Conservation (phyloP, 2,113 vertebrate species). For the Engystomops pustulosus region DNA sequence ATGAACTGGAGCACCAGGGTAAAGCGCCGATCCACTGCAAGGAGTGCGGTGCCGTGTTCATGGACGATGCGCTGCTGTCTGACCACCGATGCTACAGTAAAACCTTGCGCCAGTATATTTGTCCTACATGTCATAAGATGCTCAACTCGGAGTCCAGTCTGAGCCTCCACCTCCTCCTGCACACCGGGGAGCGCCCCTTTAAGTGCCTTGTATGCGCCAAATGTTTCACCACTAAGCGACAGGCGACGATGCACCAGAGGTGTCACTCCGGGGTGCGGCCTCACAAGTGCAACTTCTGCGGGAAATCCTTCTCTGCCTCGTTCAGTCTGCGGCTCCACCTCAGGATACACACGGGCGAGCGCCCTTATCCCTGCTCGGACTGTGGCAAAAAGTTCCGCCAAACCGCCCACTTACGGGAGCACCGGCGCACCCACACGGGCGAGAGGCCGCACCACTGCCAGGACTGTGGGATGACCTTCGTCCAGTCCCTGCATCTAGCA, state of each 20-base stretch:
- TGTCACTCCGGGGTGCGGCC: conserved; percentile 73
- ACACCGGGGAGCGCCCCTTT: conserved; percentile 62
- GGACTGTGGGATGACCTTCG: conserved; percentile 84
- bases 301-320: conserved; percentile 84
- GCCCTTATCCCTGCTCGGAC: conserved; percentile 77
- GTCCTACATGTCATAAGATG: conserved; percentile 76
- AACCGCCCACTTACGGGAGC: conserved; percentile 88
- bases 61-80: conserved; percentile 38
- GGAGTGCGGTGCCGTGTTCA: conserved; percentile 46
- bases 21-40: conserved; percentile 55
- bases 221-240: conserved; percentile 61
- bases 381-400: conserved; percentile 90
- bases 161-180: conserved; percentile 74
- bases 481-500: conserved; percentile 88
- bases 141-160: conserved; percentile 77
- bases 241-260: conserved; percentile 57
- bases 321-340: conserved; percentile 87
- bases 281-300: conserved; percentile 80
- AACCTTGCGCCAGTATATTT: conserved; percentile 64
- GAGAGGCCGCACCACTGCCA: conserved; percentile 85
- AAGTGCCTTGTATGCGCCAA: conserved; percentile 62
- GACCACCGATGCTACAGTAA: conserved; percentile 56
- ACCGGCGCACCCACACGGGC: conserved; percentile 84
- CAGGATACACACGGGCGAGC: conserved; percentile 81
- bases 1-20: conserved; percentile 64